A percentile compares a stretch with the other conserved stretches of the same genome.
Evolutionary conservation across 2,113 vertebrate species (phyloP).

Genomic region (Suncus etruscus): DNA sequence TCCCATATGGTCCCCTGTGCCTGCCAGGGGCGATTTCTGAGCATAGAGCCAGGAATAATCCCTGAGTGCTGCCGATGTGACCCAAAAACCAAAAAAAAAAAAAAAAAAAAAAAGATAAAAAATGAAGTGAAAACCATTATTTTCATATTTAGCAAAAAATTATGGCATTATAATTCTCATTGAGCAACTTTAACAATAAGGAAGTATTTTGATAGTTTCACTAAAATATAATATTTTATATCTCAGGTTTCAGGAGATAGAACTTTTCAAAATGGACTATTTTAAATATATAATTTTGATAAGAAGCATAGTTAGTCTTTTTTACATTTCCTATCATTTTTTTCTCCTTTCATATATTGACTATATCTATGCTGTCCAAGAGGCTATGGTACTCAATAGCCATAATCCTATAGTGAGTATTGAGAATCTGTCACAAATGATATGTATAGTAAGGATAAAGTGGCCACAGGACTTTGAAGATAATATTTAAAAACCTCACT

Average conservation of each 20-base stretch:
- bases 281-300: constrained; percentile 35
- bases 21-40: too few relatives aligned
- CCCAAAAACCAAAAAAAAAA: background rate
- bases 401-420: background rate
- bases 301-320: constrained; percentile 19
- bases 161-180: background rate
- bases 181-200: background rate
- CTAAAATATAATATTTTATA: constrained; percentile 54
- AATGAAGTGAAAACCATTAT: background rate
- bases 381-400: background rate
- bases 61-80: too few relatives aligned
- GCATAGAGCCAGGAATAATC: too few relatives aligned
- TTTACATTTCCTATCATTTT: constrained; percentile 49
- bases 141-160: constrained; percentile 36
- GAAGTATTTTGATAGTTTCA: background rate
- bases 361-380: background rate
- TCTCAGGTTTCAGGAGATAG: constrained; percentile 41
- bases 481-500: background rate
- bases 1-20: too few relatives aligned
- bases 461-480: constrained; percentile 10
- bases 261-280: constrained; percentile 29
- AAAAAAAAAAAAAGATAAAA: background rate
- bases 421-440: constrained; percentile 9
- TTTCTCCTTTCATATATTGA: constrained; percentile 27
- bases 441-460: background rate